These are phyloP conservation scores for Mus minutoides DNA, from an alignment of 2,797 vertebrate genomes.

Conservation along the genomic window DNA sequence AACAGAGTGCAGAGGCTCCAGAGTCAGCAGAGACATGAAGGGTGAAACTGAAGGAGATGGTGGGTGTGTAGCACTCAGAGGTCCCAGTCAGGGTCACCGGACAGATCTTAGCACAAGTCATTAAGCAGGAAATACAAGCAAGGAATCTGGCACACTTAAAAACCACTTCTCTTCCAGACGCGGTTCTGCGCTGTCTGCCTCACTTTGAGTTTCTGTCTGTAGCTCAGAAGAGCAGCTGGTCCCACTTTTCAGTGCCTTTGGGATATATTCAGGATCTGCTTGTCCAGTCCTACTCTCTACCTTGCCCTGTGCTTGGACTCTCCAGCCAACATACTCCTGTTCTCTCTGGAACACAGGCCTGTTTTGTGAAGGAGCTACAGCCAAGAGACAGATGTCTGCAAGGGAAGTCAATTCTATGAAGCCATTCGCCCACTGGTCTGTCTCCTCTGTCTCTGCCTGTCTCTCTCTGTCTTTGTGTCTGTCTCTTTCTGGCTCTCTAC, in stretches of 20 bases:
- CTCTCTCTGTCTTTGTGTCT: not conserved
- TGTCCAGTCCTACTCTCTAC: not conserved
- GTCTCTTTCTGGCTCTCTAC: not conserved
- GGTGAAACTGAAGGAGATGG: not conserved
- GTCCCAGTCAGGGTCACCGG: not conserved
- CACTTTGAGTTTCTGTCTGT: not conserved
- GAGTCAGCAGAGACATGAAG: not conserved
- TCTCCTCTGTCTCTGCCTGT: not conserved
- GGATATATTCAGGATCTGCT: not conserved
- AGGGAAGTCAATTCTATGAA: not conserved
- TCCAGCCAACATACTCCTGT: not conserved
- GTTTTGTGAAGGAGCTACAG: constrained; percentile 4
- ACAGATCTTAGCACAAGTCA: constrained; percentile 3
- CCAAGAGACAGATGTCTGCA: not conserved
- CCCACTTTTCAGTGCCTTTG: not conserved
- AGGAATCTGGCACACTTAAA: not conserved
- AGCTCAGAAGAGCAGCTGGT: not conserved
- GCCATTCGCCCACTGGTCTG: not conserved
- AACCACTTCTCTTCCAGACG: not conserved
- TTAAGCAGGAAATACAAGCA: not conserved
- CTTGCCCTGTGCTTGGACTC: not conserved
- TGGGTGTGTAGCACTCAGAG: not conserved
- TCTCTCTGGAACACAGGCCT: constrained; percentile 11
- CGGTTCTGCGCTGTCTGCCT: not conserved
- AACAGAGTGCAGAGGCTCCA: not conserved